Evolutionary conservation across 2,888 invertebrate genomes (phyloP), one percentile per base, ranked within the genome.

Genomic region (Aproaerema taeniolella): DNA sequence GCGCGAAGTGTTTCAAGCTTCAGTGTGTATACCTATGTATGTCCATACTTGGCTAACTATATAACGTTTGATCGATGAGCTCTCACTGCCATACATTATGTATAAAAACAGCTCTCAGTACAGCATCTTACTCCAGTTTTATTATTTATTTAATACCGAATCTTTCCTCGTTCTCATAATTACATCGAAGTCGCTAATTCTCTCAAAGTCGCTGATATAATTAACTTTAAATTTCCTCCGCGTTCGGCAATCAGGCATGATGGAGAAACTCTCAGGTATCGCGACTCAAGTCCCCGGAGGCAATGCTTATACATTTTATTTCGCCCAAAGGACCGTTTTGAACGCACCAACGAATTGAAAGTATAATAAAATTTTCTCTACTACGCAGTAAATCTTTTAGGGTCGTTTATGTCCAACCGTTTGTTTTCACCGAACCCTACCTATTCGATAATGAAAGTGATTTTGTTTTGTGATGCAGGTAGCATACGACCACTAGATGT

Each of bases 1-100:
- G n/a, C 26, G 26, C 26, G 40, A 51, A 49, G 49, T 47, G 45
- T 42, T 38, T 24, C 17, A 34, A 43, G 48, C 50, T 51, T 56
- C 51, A 45, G 41, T 51, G 55, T 45, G 50, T 45, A 48, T 50
- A 50, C 50, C 37, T 13, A 17, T 2, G 16, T 35, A 13, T 26
- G 8, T 48, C 47, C 45, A 45, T 43, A 47, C 37, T 43, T 38
- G 39, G n/a, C 42, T 39, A 42, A 41, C 42, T 56, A 53, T 53
- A 7, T 57, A 45, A 44, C 52, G 61, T 71, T 73, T 78, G 80
- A 80, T 80, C 75, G 76, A 80, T 79, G 75, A 68, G 65, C 61
- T 66, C 55, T 48, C 59, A 63, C 62, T 67, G 56, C 67, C 56
- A 53, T 69, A 71, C 61, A 67, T 74, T 67, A 67, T 61, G 61